Conservation (phyloP, 2,888 invertebrate genomes). For the Acheta domesticus region DNA sequence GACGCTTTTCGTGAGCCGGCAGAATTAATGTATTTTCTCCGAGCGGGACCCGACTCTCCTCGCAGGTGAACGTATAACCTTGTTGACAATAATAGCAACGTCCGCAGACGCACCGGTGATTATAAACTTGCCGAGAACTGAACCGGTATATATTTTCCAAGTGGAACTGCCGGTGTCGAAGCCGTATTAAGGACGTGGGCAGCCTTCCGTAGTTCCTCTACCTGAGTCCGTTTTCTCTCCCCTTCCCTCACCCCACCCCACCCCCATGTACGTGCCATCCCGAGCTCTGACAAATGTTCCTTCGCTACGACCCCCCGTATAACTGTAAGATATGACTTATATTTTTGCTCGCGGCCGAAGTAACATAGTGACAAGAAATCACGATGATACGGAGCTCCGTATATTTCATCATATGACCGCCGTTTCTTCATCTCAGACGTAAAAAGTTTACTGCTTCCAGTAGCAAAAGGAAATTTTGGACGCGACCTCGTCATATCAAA, state of each 20-base stretch:
- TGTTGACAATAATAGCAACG: neutral
- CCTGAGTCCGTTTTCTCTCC: neutral
- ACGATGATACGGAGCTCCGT: neutral
- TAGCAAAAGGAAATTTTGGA: slow-evolving; percentile 1
- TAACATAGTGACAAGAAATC: neutral
- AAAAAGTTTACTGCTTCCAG: slow-evolving; percentile 18
- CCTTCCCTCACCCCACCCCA: neutral
- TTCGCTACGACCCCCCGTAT: neutral
- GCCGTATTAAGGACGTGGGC: no score
- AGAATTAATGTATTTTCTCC: slow-evolving; percentile 6
- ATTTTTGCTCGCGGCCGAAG: neutral
- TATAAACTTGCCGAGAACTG: no score
- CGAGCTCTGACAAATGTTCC: neutral
- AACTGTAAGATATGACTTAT: slow-evolving; percentile 18
- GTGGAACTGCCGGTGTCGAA: no score
- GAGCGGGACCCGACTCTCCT: neutral
- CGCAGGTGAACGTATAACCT: neutral
- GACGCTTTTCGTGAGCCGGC: neutral
- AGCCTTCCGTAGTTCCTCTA: no score
- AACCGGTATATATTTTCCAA: no score
- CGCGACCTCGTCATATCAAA: neutral
- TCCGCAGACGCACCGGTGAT: neutral
- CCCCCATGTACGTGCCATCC: neutral
- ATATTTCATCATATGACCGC: slow-evolving; percentile 7
- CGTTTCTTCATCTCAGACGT: neutral